These are phyloP conservation scores for Meiosimyza decipiens DNA, from an alignment of 2,888 invertebrate genomes.

Conservation along the genomic window DNA sequence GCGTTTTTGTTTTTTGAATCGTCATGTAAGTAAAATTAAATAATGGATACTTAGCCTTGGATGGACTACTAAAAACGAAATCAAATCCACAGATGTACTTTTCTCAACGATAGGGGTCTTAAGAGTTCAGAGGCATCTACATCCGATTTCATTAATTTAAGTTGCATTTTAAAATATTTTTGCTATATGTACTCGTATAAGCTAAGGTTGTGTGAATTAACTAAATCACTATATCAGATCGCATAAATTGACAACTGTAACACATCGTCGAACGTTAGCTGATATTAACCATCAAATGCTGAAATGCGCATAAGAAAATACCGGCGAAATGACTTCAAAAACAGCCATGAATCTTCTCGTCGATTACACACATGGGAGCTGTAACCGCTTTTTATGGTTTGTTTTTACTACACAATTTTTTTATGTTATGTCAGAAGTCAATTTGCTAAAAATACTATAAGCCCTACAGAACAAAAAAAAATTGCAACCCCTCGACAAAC, in stretches of 20 bases:
- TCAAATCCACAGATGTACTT: no score
- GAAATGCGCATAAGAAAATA: no score
- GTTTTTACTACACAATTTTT: slow-evolving; percentile 54
- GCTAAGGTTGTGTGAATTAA: not conserved
- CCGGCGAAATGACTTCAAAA: no score
- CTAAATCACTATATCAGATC: not conserved
- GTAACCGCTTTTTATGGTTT: slow-evolving; percentile 66
- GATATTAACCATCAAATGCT: not conserved
- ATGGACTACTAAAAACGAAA: no score
- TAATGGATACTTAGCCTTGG: no score
- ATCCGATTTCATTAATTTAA: no score
- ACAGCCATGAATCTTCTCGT: slow-evolving; percentile 33
- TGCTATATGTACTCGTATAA: not conserved
- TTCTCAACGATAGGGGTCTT: no score
- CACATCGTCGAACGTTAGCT: slow-evolving; percentile 30
- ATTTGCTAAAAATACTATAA: slow-evolving; percentile 35
- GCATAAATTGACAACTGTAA: slow-evolving; percentile 7
- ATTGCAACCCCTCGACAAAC: slow-evolving; percentile 34
- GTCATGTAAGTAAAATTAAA: no score
- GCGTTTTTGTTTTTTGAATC: no score
- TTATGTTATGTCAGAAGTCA: slow-evolving; percentile 38
- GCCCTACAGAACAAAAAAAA: slow-evolving; percentile 31
- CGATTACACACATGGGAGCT: slow-evolving; percentile 67
- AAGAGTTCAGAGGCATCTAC: no score
- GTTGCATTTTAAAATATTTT: not conserved